Evolutionary conservation across 2,113 vertebrate species (phyloP), one percentile per base, ranked within the genome.

Genomic region (Hystrix cristata): DNA sequence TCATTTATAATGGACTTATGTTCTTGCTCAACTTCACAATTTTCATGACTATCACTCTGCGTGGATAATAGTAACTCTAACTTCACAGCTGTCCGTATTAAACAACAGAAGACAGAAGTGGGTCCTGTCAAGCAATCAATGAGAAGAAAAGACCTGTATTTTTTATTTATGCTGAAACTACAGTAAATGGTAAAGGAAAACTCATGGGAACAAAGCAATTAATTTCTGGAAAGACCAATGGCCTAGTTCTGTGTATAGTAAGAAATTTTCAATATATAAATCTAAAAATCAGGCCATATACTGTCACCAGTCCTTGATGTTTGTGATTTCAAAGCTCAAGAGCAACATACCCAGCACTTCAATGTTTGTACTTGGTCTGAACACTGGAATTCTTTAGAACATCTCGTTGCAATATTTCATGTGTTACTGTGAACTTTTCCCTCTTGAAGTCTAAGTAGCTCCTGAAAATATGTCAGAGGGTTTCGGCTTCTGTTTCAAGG

Each of bases 81-180:
- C 53, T 90, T 81, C 62, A 53, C 5, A 43, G 19, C 51, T 89
- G 43, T 76, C 82, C 55, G 19, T 51, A 51, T 67, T 85, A 94
- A 95, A 95, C n/a, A 84, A 62, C 46, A 65, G 95, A 87, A 90
- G 91, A 84, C 38, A 90, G 21, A 92, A 87, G 15, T 38, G 74
- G 59, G 60, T 90, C 62, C 57, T 84, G 53, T 27, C 46, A 29
- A 78, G 34, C 29, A 72, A 84, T 79, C 71, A 55, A 16, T 95
- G 15, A 78, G 34, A 96, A 79, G 51, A 81, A 79, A 93, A 46
- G 3, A 34, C 34, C 25, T 64, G 3, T 13, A 51, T 53, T 86
- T 87, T 80, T n/a, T 84, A 31, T 69, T 60, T 87, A 71, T 95
- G 51, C 34, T 92, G 64, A 91, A 91, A 92, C 3, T 71, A 31